Evolutionary conservation across 2,888 invertebrate genomes (phyloP), one percentile per base, ranked within the genome.

Genomic region (Imbricaverruca yamaguchii): DNA sequence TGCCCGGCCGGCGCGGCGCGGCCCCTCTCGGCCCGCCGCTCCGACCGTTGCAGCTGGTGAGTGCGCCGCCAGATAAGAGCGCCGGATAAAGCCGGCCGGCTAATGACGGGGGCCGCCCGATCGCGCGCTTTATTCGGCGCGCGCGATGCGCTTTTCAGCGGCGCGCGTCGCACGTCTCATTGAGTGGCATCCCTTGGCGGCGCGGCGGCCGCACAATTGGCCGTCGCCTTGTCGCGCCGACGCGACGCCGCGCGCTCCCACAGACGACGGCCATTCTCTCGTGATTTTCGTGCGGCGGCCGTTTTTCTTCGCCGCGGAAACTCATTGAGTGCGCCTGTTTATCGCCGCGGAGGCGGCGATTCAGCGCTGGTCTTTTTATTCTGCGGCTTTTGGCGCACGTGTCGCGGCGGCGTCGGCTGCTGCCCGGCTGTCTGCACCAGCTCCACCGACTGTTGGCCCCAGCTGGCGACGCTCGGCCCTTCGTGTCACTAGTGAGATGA

Each of bases 21-120:
- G 15, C 61, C 18, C n/a, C 23, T 23, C 23, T 23, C 59, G 15
- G 59, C 15, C 59, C 15, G 59, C n/a, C n/a, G 74, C 4, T 39
- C 39, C 39, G 74, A 53, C 18, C 18, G 74, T 53, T 74, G 74
- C 74, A 74, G 74, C 74, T 74, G 74, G 74, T 23, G 74, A 9
- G 53, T 53, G 74, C 10, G 74, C 1, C 74, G 74, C 74, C 74
- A 53, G 74, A 74, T 74, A 74, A 74, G 53, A 18, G 74, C 53
- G 15, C 1, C 15, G 74, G 74, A 74, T 74, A 74, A 74, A 74
- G 74, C 23, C 74, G 13, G 12, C 53, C 53, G 53, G 21, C 74
- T 74, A 74, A 74, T 74, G 74, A 74, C 53, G 12, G 74, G 74
- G 74, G 74, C 53, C 9, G 74, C 6, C 53, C 18, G 74, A 74